These are phyloP conservation scores for Protodeltote pygarga DNA, from an alignment of 2,888 invertebrate species.

Conservation along the genomic window DNA sequence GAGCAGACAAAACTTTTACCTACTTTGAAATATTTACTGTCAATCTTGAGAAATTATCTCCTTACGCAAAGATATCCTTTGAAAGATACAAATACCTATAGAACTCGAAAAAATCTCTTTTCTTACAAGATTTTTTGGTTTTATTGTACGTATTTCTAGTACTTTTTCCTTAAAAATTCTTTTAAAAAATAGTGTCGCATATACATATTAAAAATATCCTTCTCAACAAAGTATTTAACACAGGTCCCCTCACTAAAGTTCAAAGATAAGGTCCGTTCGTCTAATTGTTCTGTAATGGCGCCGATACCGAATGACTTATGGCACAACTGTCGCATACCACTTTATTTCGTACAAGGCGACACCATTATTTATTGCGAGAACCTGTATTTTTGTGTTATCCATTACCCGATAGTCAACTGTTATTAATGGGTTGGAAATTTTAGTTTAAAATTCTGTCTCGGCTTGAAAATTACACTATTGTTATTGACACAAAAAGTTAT, in stretches of 20 bases:
- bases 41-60: too few relatives aligned
- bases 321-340: slow-evolving; percentile 48
- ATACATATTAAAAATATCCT: background rate
- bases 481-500: too few relatives aligned
- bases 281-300: slow-evolving; percentile 77
- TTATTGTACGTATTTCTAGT: too few relatives aligned
- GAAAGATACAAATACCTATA: too few relatives aligned
- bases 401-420: slow-evolving; percentile 5
- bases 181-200: too few relatives aligned
- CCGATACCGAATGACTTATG: slow-evolving; percentile 64
- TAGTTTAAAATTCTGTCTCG: slow-evolving; percentile 4
- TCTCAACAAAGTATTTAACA: slow-evolving; percentile 9
- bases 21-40: too few relatives aligned
- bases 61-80: too few relatives aligned
- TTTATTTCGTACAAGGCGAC: slow-evolving; percentile 41
- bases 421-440: slow-evolving; percentile 11
- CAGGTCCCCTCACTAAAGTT: slow-evolving; percentile 27
- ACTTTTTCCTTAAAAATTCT: too few relatives aligned
- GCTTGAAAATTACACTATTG: background rate
- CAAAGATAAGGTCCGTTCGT: slow-evolving; percentile 68
- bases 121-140: too few relatives aligned
- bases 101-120: too few relatives aligned
- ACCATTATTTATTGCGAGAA: slow-evolving; percentile 38
- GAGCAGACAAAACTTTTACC: too few relatives aligned
- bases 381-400: slow-evolving; percentile 32